Conservation (phyloP, 2,113 vertebrate species). For the Gymnobelideus leadbeateri region DNA sequence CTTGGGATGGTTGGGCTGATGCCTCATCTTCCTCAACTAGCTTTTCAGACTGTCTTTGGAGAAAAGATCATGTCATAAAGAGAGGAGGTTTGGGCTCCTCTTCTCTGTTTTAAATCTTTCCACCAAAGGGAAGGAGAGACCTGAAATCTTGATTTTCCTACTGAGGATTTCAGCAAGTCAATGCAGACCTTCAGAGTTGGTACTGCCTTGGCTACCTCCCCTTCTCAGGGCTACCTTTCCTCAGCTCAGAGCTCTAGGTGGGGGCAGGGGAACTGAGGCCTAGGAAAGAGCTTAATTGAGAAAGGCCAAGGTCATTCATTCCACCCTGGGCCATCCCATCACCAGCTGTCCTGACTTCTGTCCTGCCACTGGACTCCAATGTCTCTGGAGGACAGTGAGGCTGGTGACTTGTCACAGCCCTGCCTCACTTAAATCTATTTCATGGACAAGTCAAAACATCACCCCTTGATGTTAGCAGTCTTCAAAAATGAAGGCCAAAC, state of each 20-base stretch:
- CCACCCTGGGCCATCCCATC: too few species aligned
- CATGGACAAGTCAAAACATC: neutral
- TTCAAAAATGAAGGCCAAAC: neutral
- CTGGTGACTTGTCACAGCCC: too few species aligned
- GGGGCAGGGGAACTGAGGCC: too few species aligned
- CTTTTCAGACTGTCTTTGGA: neutral
- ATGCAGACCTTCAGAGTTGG: neutral
- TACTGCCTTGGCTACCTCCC: too few species aligned
- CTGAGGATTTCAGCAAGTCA: neutral
- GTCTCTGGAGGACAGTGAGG: too few species aligned
- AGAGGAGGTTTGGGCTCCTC: neutral
- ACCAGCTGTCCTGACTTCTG: too few species aligned
- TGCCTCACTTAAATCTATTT: too few species aligned
- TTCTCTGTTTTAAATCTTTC: neutral
- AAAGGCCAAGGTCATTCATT: too few species aligned
- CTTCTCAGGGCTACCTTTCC: neutral
- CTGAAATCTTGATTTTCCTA: neutral
- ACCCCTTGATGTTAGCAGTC: too few species aligned
- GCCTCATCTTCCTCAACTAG: neutral
- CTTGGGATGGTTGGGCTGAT: neutral
- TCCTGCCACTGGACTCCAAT: too few species aligned
- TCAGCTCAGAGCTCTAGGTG: neutral
- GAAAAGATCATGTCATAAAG: neutral
- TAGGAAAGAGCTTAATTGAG: too few species aligned
- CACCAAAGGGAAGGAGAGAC: neutral